Base-by-base conservation (phyloP, 2,888 invertebrate genomes). In the Catonia carolina region DNA sequence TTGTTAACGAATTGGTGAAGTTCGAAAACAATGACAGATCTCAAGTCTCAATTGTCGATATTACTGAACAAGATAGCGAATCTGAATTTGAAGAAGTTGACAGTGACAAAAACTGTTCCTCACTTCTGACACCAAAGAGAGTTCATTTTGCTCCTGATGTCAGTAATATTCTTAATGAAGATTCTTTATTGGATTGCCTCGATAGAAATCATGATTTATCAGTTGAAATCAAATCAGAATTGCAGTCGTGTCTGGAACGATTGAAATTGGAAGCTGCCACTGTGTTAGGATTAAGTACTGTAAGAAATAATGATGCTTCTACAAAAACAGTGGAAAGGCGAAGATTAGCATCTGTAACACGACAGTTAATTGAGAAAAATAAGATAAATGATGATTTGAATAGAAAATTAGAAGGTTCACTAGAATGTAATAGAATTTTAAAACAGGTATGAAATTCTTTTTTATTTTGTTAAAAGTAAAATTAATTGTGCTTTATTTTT, bases 141-240 rank as follows among this genome's bases (percentile, higher is more conserved):
- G 81, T 87, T 39, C 86, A 85, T 68, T 82, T 87, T 67, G 83
- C 85, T 14, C 88, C 89, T 0, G 82, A 85, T 69, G 78, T 85
- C 39, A 75, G 73, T 64, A 79, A 75, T 51, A 74, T 80, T 60
- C 73, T 81, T 56, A 77, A 77, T 54, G 77, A 79, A 67, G 80
- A 79, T 10, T 77, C 77, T 20, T 72, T 82, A 10, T 72, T 78
- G 33, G 77, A 77, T 45, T 18, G 47, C 17, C 8, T 50, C 7
- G 57, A 55, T 8, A 45, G 18, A 10, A 52, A 45, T 18, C 50
- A 54, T 2, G 60, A 62, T 35, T 23, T 61, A 18, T 64, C 64
- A 4, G 31, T 58, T 4, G 81, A 81, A 62, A 74, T 86, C 56
- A 80, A 79, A 67, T 77, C 77, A 20, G 85, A 88, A 69, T 72